Percentiles rank a stretch among this genome's conserved stretches.
Conservation (phyloP, 64 coral and sea anemone genomes). For the Pocillopora verrucosa region DNA sequence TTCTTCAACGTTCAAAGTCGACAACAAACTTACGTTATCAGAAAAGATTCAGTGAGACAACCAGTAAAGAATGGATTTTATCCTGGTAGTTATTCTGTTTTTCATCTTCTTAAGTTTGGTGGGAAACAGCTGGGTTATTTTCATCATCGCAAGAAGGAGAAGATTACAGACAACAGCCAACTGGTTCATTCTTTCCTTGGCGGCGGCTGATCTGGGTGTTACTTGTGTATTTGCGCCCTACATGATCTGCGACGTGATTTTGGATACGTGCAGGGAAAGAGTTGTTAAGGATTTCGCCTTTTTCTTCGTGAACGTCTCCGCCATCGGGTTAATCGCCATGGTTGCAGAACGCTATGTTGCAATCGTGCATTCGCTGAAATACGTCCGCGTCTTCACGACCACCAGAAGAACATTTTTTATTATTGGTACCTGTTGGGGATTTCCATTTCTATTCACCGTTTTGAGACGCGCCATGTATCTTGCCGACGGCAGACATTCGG, state of each 20-base stretch:
- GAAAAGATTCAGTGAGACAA: too few species aligned
- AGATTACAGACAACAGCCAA: conserved; percentile 1
- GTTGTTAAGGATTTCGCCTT: neutral
- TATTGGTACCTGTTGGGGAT: neutral
- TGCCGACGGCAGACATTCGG: neutral
- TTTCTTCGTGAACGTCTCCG: neutral
- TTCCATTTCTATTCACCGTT: neutral
- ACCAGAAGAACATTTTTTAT: neutral
- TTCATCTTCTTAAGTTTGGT: neutral
- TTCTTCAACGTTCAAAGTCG: too few species aligned
- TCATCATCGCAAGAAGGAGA: neutral
- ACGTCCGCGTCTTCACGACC: neutral
- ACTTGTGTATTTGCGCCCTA: neutral
- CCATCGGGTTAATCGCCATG: neutral
- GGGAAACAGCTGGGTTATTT: conserved; percentile 19
- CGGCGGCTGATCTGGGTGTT: conserved; percentile 6
- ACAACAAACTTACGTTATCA: too few species aligned
- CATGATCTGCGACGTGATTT: neutral
- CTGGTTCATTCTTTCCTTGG: conserved; percentile 2
- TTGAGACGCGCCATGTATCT: neutral
- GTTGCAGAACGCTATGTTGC: conserved; percentile 12
- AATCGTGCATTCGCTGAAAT: conserved; percentile 7
- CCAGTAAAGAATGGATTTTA: too few species aligned
- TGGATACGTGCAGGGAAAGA: neutral
- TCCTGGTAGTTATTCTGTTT: neutral